Conservation (phyloP, 2,113 vertebrate genomes). For the Syrmaticus mikado region DNA sequence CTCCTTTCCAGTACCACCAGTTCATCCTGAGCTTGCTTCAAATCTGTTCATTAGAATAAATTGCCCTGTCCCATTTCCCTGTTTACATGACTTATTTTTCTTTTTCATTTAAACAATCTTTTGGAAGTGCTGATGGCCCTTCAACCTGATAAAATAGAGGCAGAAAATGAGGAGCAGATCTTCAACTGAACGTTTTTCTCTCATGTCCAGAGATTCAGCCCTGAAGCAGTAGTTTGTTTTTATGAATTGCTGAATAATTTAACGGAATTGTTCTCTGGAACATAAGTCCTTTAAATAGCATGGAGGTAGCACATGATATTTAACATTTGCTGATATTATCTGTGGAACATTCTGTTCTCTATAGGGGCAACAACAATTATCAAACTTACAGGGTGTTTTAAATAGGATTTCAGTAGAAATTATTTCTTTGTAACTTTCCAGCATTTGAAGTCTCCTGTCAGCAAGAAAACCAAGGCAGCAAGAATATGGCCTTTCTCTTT, state of each 20-base stretch:
- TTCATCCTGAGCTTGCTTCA: background rate
- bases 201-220: background rate
- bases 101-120: background rate
- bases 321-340: constrained; percentile 70
- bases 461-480: background rate
- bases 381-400: background rate
- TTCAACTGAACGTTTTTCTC: background rate
- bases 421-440: background rate
- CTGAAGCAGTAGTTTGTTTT: constrained; percentile 50
- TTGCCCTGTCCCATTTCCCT: background rate
- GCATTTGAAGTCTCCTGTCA: background rate
- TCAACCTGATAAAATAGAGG: background rate
- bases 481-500: background rate
- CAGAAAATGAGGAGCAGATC: background rate
- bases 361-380: constrained; percentile 45
- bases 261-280: constrained; percentile 59
- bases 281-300: constrained; percentile 67
- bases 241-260: constrained; percentile 57
- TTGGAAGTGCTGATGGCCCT: background rate
- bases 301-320: constrained; percentile 50
- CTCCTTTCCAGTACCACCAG: background rate
- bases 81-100: background rate
- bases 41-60: background rate
- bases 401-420: constrained; percentile 36
- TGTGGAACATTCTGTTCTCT: constrained; percentile 48